These are phyloP conservation scores for Philaethria dido DNA, from an alignment of 2,888 invertebrate species.

Conservation along the genomic window DNA sequence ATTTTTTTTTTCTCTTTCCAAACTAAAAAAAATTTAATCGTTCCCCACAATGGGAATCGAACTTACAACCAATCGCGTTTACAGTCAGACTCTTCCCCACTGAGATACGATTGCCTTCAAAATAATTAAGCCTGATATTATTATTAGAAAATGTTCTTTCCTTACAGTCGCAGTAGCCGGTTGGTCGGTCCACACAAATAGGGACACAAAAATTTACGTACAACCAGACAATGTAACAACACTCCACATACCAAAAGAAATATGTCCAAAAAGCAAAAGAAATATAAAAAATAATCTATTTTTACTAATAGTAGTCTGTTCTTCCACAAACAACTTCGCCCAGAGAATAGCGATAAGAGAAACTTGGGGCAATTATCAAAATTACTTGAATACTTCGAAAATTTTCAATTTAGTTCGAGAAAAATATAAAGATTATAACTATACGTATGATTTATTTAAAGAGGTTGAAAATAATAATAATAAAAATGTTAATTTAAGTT, in stretches of 20 bases:
- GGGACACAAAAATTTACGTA: constrained; percentile 89
- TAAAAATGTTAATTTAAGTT: constrained; percentile 44
- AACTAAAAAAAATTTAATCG: too few relatives aligned
- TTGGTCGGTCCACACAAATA: constrained; percentile 89
- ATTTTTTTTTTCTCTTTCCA: too few relatives aligned
- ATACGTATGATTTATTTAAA: constrained; percentile 62
- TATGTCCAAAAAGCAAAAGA: constrained; percentile 71
- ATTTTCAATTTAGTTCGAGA: constrained; percentile 58
- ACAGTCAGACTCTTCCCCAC: too few relatives aligned
- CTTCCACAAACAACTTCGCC: constrained; percentile 87
- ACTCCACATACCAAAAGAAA: constrained; percentile 84
- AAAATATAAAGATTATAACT: constrained; percentile 71
- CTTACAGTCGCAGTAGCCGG: constrained; percentile 83
- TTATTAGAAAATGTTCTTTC: background rate
- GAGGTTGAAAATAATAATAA: constrained; percentile 33
- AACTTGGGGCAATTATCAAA: constrained; percentile 86
- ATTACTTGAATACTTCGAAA: constrained; percentile 60
- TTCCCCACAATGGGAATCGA: too few relatives aligned
- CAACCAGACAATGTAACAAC: constrained; percentile 87
- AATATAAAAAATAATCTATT: constrained; percentile 72
- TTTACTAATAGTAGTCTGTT: constrained; percentile 89
- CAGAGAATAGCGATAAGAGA: constrained; percentile 87
- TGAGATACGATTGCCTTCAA: too few relatives aligned
- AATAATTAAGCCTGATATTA: too few relatives aligned
- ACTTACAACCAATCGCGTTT: too few relatives aligned